A percentile compares a stretch with the other conserved stretches of the same genome.
Evolutionary conservation across 2,113 vertebrate species (phyloP).

Genomic region (Lamprotornis superbus): DNA sequence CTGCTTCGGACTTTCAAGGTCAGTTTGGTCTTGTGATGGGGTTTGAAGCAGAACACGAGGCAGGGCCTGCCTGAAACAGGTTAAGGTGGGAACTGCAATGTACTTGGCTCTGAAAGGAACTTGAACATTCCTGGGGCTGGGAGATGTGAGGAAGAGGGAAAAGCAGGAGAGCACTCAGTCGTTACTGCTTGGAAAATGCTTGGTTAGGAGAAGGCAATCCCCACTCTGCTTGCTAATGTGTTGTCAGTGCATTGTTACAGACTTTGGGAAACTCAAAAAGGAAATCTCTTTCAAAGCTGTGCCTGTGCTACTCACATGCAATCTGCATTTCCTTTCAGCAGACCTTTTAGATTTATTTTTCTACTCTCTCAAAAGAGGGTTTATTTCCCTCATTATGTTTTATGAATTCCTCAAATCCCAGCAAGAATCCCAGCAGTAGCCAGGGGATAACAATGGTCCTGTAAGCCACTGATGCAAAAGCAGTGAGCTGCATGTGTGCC

Average conservation of each 20-base stretch:
- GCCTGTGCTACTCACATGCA: neutral
- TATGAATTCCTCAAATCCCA: neutral
- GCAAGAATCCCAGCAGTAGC: neutral
- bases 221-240: neutral
- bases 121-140: neutral
- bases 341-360: neutral
- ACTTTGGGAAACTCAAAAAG: neutral
- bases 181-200: neutral
- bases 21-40: neutral
- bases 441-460: neutral
- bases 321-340: neutral
- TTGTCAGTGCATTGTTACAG: neutral
- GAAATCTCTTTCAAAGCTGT: neutral
- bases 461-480: neutral
- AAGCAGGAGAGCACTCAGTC: neutral
- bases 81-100: neutral
- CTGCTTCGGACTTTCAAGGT: neutral
- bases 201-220: neutral
- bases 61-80: neutral
- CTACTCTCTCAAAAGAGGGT: neutral
- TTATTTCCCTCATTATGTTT: neutral
- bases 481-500: neutral
- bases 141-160: neutral
- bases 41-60: neutral
- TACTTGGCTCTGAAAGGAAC: neutral